Conservation (phyloP, 2,888 invertebrate species). For the Drosophila melanosoma region DNA sequence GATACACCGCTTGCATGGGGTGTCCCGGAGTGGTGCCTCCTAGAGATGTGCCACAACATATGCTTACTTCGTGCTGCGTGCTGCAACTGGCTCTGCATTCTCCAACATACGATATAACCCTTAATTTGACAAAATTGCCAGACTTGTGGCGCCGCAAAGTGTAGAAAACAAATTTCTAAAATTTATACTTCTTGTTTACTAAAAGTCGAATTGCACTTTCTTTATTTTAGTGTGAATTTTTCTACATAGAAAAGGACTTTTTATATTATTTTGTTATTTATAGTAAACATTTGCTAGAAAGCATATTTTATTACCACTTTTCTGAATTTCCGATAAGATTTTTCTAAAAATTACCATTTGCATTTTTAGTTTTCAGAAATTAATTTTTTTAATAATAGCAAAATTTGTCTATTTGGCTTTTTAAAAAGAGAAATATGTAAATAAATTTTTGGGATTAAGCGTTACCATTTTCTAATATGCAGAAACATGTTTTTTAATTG, state of each 20-base stretch:
- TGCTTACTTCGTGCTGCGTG: conserved; percentile 10
- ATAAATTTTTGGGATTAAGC: not conserved
- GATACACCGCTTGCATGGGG: not conserved
- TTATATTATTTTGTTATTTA: too few species aligned
- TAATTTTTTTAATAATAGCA: not conserved
- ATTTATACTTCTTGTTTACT: not conserved
- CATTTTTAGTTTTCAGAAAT: not conserved
- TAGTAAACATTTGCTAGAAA: not conserved
- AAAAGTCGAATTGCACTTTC: too few species aligned
- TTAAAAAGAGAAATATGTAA: not conserved
- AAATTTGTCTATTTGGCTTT: not conserved
- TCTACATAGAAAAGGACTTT: too few species aligned
- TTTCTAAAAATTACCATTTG: not conserved
- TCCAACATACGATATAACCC: not conserved
- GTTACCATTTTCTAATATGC: not conserved
- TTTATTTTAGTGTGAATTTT: too few species aligned
- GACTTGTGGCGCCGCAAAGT: too few species aligned
- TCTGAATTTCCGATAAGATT: not conserved
- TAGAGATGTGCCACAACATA: conserved; percentile 30
- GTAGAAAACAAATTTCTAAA: not conserved
- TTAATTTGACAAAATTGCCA: not conserved
- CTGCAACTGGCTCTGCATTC: not conserved
- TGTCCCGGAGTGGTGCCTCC: conserved; percentile 22
- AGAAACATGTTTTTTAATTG: not conserved
- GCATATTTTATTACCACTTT: not conserved